Conservation (phyloP, 1,140 invertebrate species). For the Mylabris phalerata region DNA sequence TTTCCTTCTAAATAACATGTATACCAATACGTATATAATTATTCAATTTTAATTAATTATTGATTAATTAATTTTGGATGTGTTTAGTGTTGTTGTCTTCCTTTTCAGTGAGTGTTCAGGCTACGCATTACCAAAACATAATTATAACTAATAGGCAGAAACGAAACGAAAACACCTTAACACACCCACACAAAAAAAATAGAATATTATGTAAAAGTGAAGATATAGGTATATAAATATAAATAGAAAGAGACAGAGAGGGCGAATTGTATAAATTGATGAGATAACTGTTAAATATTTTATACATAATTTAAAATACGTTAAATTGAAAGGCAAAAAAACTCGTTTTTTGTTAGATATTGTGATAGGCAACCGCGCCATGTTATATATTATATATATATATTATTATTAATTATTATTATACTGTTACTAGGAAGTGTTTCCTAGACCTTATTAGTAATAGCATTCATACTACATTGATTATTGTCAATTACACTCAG, state of each 20-base stretch:
- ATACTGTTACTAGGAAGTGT: constrained; percentile 40
- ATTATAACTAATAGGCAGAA: constrained; percentile 25
- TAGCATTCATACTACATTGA: constrained; percentile 42
- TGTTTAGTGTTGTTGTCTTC: constrained; percentile 43
- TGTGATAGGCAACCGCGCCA: constrained; percentile 43
- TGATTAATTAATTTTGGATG: constrained; percentile 25
- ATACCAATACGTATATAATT: too few species aligned
- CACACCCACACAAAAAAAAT: not conserved
- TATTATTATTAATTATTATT: too few species aligned
- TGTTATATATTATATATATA: constrained; percentile 24
- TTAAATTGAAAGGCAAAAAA: constrained; percentile 37
- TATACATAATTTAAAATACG: constrained; percentile 46
- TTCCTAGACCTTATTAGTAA: constrained; percentile 43
- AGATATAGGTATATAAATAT: too few species aligned
- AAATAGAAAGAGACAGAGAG: too few species aligned
- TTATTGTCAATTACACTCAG: constrained; percentile 44
- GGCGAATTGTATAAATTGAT: constrained; percentile 26
- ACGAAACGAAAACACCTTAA: constrained; percentile 1
- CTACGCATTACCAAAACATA: constrained; percentile 41
- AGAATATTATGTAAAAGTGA: too few species aligned
- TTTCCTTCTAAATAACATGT: too few species aligned
- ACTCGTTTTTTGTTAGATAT: constrained; percentile 42
- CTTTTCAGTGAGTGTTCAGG: constrained; percentile 40
- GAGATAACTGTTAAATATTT: constrained; percentile 43
- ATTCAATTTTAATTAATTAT: too few species aligned